Percentiles rank a stretch among this genome's conserved stretches.
These are phyloP conservation scores for Diplogasteroides magnus DNA, from an alignment of 1,140 invertebrate species.

Conservation along the genomic window DNA sequence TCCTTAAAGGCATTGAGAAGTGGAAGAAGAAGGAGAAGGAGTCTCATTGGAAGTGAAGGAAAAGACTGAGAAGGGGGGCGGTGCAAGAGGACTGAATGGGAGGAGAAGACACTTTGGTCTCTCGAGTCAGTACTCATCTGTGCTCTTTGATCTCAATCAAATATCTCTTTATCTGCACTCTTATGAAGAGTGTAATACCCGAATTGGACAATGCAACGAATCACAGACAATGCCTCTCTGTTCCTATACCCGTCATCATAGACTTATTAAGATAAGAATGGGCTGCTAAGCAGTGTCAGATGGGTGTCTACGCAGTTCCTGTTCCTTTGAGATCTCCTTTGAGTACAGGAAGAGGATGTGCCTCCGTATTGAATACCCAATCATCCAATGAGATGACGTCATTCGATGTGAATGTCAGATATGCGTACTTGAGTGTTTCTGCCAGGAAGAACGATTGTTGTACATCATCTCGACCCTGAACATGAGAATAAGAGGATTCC, in stretches of 20 bases:
- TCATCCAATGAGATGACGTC: slow-evolving; percentile 81
- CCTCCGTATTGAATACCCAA: slow-evolving; percentile 98
- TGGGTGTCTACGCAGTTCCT: no score
- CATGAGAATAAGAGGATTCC: neutral
- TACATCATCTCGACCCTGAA: slow-evolving; percentile 80
- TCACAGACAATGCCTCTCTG: no score
- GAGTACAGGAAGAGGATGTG: slow-evolving; percentile 71
- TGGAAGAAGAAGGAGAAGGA: neutral
- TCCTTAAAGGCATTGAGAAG: no score
- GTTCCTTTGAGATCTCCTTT: no score
- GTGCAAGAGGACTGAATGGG: neutral
- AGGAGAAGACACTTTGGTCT: neutral
- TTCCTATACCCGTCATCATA: no score
- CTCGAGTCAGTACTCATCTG: neutral
- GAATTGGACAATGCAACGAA: no score
- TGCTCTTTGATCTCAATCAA: no score
- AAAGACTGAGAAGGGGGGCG: neutral
- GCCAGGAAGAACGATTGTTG: slow-evolving; percentile 92
- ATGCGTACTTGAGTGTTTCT: slow-evolving; percentile 97
- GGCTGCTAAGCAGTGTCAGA: no score
- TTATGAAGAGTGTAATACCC: no score
- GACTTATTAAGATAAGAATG: no score
- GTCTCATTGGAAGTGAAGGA: neutral
- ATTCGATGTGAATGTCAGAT: slow-evolving; percentile 91
- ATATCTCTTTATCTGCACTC: no score